phyloP scores from a whole-genome alignment of 1,140 invertebrate genomes.

The Leptinotarsa lineolata region DNA sequence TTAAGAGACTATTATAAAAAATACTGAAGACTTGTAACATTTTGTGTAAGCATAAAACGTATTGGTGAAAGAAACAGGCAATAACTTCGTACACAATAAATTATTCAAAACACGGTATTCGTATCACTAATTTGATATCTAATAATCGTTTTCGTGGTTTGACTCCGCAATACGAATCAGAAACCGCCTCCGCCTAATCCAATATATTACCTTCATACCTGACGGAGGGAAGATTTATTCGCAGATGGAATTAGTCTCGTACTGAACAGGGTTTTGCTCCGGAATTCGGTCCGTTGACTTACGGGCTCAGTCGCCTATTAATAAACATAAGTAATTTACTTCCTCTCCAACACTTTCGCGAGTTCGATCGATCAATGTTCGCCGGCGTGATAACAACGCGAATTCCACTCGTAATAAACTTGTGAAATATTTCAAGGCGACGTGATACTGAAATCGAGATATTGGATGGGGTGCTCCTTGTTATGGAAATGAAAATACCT shows the following conservation, averaged over 20 bases:
- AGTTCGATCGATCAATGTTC: neutral
- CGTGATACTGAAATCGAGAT: neutral
- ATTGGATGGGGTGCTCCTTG: neutral
- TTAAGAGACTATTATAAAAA: too few species aligned
- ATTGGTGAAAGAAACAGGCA: too few species aligned
- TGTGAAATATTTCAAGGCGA: neutral
- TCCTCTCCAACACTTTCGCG: neutral
- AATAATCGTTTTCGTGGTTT: too few species aligned
- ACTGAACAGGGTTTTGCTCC: neutral
- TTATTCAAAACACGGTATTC: too few species aligned
- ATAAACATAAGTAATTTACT: conserved; percentile 9
- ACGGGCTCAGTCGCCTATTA: neutral
- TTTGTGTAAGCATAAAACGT: too few species aligned
- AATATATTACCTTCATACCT: neutral
- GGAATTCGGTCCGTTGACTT: conserved; percentile 5
- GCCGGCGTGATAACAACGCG: neutral
- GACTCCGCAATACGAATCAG: too few species aligned
- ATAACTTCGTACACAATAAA: too few species aligned
- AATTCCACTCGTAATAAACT: neutral
- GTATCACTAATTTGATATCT: too few species aligned
- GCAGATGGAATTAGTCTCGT: neutral
- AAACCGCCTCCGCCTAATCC: neutral
- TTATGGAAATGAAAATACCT: too few species aligned
- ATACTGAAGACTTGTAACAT: too few species aligned
- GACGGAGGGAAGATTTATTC: neutral